Conservation (phyloP, 2,797 vertebrate species). For the Hyperoplus immaculatus region DNA sequence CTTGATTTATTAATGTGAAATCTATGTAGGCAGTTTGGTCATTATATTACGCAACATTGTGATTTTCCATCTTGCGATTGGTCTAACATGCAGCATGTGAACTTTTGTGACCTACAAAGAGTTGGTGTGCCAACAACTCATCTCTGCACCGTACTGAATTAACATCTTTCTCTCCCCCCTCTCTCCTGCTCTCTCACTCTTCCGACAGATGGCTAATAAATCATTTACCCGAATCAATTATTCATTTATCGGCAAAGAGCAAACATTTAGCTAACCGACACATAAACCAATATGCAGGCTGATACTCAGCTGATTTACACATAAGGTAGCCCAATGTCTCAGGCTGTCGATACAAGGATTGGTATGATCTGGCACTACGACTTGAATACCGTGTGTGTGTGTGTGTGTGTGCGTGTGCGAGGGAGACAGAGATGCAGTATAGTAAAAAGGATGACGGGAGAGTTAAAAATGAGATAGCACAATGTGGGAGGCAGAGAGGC, state of each 20-base stretch:
- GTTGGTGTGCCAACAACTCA: slow-evolving; percentile 26
- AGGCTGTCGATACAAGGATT: slow-evolving; percentile 26
- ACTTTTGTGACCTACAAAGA: slow-evolving; percentile 28
- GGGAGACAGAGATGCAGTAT: not conserved
- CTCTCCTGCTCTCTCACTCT: not conserved
- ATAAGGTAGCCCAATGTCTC: not conserved
- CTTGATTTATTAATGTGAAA: not conserved
- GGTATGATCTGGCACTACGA: slow-evolving; percentile 45
- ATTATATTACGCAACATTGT: slow-evolving; percentile 1
- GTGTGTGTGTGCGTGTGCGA: slow-evolving; percentile 12
- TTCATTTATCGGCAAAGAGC: slow-evolving; percentile 86
- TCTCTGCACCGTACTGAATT: slow-evolving; percentile 18
- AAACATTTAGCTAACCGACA: slow-evolving; percentile 80
- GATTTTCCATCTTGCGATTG: not conserved
- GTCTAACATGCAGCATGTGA: slow-evolving; percentile 1
- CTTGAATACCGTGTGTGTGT: slow-evolving; percentile 27
- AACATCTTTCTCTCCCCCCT: slow-evolving; percentile 3
- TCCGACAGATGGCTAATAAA: slow-evolving; percentile 87
- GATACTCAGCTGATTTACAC: slow-evolving; percentile 12
- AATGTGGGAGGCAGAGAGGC: slow-evolving; percentile 71
- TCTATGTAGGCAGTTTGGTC: not conserved
- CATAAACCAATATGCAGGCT: slow-evolving; percentile 45
- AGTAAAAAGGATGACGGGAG: slow-evolving; percentile 46
- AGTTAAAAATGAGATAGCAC: slow-evolving; percentile 60
- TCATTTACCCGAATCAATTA: slow-evolving; percentile 89